Evolutionary conservation across 2,113 vertebrate species (phyloP), one percentile per base, ranked within the genome.

Genomic region (Lepisosteus osseus): DNA sequence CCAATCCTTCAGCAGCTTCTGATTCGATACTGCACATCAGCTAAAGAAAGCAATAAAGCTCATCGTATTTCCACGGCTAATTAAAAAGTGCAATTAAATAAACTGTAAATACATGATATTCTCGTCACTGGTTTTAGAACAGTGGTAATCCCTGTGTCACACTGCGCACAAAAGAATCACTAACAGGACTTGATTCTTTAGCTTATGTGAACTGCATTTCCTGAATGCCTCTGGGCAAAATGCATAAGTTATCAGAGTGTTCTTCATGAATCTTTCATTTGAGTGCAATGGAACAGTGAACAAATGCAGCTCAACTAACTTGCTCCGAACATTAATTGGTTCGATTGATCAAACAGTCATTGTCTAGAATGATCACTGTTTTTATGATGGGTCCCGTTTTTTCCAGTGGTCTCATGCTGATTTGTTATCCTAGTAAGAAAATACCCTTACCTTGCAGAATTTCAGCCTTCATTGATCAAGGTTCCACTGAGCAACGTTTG

Each of bases 81-180:
- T 80, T 67, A 74, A 70, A 77, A 67, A 51, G 62, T 54, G 68
- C 14, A 54, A 9, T 54, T 56, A 29, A 29, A 29, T 29, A 29
- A 29, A 29, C 29, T 29, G 29, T 29, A 29, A 29, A 29, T 51
- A 51, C 9, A 51, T 54, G 6, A 29, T 42, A 41, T 40, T 68
- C 15, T 40, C 29, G 43, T 59, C 12, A 3, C 4, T 59, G 41
- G 3, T 42, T 43, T 43, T n/a, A 57, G 15, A 43, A 13, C 54
- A 69, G 56, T 77, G 79, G 77, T 86, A 74, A 83, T 84, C 77
- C 78, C 71, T 68, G 76, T 75, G 77, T 78, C 69, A 77, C 74
- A 70, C 71, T 67, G 70, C 72, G 70, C 63, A 71, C 4, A 70
- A 76, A 76, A 76, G 78, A 80, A 82, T 82, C 79, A 79, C 74